Conservation (phyloP, 2,113 vertebrate species). For the Stercorarius parasiticus region DNA sequence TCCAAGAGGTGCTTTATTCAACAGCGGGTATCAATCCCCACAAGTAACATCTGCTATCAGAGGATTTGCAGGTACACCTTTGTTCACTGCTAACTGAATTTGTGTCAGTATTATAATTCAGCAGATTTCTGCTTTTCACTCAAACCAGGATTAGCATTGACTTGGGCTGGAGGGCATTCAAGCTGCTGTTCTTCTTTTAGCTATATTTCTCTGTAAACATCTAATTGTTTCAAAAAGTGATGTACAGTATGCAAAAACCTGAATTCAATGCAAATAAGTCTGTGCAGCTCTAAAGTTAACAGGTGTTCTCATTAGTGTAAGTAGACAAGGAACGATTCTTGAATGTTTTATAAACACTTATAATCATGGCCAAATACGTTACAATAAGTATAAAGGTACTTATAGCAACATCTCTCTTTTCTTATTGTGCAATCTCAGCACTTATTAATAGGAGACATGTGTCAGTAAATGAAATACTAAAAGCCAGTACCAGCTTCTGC, state of each 20-base stretch:
- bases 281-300: constrained; percentile 73
- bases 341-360: constrained; percentile 80
- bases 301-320: constrained; percentile 83
- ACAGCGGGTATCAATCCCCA: constrained; percentile 38
- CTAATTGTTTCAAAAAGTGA: constrained; percentile 79
- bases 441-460: constrained; percentile 66
- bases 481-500: constrained; percentile 20
- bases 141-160: constrained; percentile 70
- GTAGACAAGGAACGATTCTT: constrained; percentile 79
- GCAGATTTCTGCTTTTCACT: constrained; percentile 70
- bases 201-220: constrained; percentile 81
- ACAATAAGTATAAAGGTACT: constrained; percentile 68
- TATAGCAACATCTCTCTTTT: constrained; percentile 52
- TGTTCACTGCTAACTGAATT: constrained; percentile 64
- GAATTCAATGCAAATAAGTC: constrained; percentile 79
- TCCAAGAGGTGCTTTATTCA: constrained; percentile 35
- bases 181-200: constrained; percentile 74
- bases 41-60: constrained; percentile 50
- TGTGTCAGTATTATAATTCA: constrained; percentile 63
- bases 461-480: constrained; percentile 56
- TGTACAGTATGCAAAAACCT: constrained; percentile 75
- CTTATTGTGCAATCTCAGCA: constrained; percentile 67
- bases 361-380: constrained; percentile 72
- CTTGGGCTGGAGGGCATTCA: constrained; percentile 74
- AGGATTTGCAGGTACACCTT: constrained; percentile 65